Evolutionary conservation across 30 jellyfish, hydroid and myxozoan genomes (phyloP).

Genomic region (Hydractinia symbiolongicarpus): DNA sequence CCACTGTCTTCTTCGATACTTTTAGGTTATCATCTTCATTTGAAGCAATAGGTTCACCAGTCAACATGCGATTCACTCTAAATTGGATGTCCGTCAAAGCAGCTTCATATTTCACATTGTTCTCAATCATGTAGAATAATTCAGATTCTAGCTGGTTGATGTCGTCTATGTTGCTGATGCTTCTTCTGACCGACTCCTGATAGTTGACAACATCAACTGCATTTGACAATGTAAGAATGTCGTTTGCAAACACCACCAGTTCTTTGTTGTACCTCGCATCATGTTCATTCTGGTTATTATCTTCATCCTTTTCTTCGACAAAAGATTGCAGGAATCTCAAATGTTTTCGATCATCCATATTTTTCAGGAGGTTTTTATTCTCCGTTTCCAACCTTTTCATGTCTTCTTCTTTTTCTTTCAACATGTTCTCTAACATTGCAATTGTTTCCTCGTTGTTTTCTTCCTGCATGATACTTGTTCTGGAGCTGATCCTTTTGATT

Average conservation of each 20-base stretch:
- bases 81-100: constrained; percentile 40
- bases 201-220: constrained; percentile 20
- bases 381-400: neutral
- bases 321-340: neutral
- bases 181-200: constrained; percentile 6
- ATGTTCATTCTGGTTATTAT: neutral
- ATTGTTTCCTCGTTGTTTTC: neutral
- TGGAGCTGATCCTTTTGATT: constrained; percentile 23
- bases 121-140: constrained; percentile 74
- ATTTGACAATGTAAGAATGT: constrained; percentile 11
- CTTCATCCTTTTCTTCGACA: constrained; percentile 25
- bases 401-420: constrained; percentile 1
- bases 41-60: neutral
- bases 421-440: neutral
- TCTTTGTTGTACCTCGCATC: constrained; percentile 17
- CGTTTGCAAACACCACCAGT: constrained; percentile 28
- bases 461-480: neutral
- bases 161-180: constrained; percentile 22
- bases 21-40: neutral
- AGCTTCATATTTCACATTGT: constrained; percentile 62
- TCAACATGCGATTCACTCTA: neutral
- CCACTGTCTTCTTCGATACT: neutral
- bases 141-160: constrained; percentile 74
- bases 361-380: neutral
- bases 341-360: neutral